Evolutionary conservation across 1,140 invertebrate species (phyloP), one percentile per base, ranked within the genome.

Genomic region (Drosophila kikkawai): DNA sequence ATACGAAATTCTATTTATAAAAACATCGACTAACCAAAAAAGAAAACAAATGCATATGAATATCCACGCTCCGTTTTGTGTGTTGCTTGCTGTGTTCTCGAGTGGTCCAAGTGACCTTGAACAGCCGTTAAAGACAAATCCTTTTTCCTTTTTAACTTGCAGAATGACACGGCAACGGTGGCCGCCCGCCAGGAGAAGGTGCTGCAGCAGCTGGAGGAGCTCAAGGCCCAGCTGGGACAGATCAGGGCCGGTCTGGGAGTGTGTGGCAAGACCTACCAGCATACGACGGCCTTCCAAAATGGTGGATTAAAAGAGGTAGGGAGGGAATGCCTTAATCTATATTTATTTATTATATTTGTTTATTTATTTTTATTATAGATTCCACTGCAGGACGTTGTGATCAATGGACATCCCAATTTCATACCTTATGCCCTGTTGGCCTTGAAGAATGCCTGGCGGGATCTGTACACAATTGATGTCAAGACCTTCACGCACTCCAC

Each of bases 321-420:
- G 22, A 22, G 26, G 26, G 5, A 7, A 29, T 2, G 0, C 22
- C 22, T 29, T 29, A 29, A 29, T 6, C 6, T 29, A 6, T 7
- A 6, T 29, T 29, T 29, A 29, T 29, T 29, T 29, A 29, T 29
- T 29, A 5, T 29, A 29, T 6, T 29, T 29, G 6, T 29, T 29
- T 29, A 29, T 29, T 6, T 6, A 29, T 29, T 29, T 29, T 29
- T 1, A 7, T 53, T 45, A 7, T 11, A 92, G 91, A 80, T 87
- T 50, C 87, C 91, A 17, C 73, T 93, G 5, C 82, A 91, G n/a
- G 92, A 93, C 74, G 69, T 93, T 13, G 92, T 93, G 15, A 79
- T 93, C 39, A 93, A 93, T 68, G 92, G 86, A 6, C 92, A 93
- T 80, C 92, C 92, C 19, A 92, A 91, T 50, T 92, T 91, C n/a